Evolutionary conservation across 2,888 invertebrate genomes (phyloP).

Genomic region (Aleiodes leptofemur): DNA sequence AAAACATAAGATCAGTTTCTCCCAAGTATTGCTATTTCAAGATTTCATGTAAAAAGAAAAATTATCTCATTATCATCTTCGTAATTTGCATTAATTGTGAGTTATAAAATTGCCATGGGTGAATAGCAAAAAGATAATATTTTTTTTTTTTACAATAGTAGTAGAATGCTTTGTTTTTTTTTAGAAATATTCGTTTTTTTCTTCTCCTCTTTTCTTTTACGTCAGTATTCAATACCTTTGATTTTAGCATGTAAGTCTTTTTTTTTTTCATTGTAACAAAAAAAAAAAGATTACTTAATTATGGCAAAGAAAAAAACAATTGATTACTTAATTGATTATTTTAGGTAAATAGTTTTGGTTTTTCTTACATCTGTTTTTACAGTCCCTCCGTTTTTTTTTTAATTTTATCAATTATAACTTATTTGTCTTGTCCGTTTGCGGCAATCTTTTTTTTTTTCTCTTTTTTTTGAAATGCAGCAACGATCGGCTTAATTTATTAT

Average conservation of each 20-base stretch:
- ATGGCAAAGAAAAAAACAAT: constrained; percentile 60
- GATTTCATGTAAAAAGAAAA: constrained; percentile 53
- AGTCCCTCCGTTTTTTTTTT: constrained; percentile 55
- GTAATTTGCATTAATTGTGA: constrained; percentile 38
- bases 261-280: constrained; percentile 55
- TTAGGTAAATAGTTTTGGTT: constrained; percentile 61
- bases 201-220: constrained; percentile 63
- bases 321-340: constrained; percentile 73
- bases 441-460: constrained; percentile 55
- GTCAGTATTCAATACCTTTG: constrained; percentile 74
- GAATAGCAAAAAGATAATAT: constrained; percentile 46
- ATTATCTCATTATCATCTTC: constrained; percentile 3
- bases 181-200: constrained; percentile 56
- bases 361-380: constrained; percentile 70
- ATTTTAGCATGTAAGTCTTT: constrained; percentile 68
- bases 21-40: constrained; percentile 71
- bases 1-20: constrained; percentile 61
- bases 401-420: constrained; percentile 52
- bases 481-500: constrained; percentile 70
- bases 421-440: constrained; percentile 60
- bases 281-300: constrained; percentile 61
- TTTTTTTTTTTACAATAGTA: constrained; percentile 61
- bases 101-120: constrained; percentile 63
- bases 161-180: constrained; percentile 70
- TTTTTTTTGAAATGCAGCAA: constrained; percentile 59